A percentile compares a stretch with the other conserved stretches of the same genome.
Conservation (phyloP, 2,797 vertebrate genomes). For the Molossus molossus region DNA sequence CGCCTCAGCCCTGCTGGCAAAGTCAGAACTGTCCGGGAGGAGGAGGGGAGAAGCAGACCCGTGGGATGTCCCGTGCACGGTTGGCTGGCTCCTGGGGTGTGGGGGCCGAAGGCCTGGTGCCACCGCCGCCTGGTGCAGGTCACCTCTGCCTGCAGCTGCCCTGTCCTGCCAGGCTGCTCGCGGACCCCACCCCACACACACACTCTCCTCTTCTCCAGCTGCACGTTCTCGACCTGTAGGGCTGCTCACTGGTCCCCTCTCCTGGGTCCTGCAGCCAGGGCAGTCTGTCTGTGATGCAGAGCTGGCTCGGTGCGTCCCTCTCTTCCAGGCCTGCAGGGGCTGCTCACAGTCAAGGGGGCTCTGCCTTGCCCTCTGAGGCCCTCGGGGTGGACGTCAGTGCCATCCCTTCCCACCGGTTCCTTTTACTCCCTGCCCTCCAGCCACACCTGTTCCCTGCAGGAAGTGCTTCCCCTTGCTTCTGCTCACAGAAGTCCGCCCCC, state of each 20-base stretch:
- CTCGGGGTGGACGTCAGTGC: background rate
- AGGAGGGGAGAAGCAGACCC: background rate
- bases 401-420: too few relatives aligned
- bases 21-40: background rate
- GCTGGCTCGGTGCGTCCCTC: background rate
- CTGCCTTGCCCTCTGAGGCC: background rate
- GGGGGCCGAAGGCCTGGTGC: background rate
- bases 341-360: background rate
- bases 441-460: accelerated
- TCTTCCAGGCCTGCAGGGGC: too few relatives aligned
- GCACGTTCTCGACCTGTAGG: accelerated
- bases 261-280: background rate
- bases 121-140: background rate
- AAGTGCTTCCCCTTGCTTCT: background rate
- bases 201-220: background rate
- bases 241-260: background rate
- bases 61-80: background rate
- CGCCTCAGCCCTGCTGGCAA: background rate
- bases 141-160: background rate
- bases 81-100: background rate
- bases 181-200: too few relatives aligned
- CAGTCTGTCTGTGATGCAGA: background rate
- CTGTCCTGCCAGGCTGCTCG: background rate
- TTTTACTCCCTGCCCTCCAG: background rate
- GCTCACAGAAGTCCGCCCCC: background rate